Evolutionary conservation across 2,888 invertebrate species (phyloP).

Genomic region (Seladonia tumulorum): DNA sequence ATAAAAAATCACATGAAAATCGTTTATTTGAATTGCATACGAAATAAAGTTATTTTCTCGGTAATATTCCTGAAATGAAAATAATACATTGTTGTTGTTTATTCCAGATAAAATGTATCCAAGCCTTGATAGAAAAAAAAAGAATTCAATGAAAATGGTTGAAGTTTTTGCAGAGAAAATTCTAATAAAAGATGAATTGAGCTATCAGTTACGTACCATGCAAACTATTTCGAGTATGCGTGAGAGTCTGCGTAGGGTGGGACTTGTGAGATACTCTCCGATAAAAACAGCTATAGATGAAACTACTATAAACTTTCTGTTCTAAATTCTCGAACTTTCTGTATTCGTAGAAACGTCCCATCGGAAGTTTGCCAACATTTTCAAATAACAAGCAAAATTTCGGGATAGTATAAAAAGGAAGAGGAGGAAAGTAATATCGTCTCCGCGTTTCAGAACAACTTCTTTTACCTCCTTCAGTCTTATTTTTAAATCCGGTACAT

Average conservation of each 20-base stretch:
- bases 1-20: not conserved
- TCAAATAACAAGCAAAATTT: not conserved
- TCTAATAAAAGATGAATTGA: not conserved
- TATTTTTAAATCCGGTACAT: not conserved
- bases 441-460: not conserved
- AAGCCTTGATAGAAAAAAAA: not conserved
- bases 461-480: not conserved
- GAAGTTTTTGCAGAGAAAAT: not conserved
- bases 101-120: not conserved
- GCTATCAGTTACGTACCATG: not conserved
- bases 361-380: not conserved
- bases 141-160: not conserved
- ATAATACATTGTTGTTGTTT: not conserved
- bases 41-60: not conserved
- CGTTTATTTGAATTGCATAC: not conserved
- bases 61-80: not conserved
- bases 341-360: not conserved
- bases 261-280: not conserved
- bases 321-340: not conserved
- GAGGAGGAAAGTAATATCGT: not conserved
- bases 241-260: not conserved
- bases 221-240: not conserved
- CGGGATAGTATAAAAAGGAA: not conserved
- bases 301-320: slow-evolving; percentile 1
- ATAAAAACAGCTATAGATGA: not conserved